Conservation (phyloP, 1,140 invertebrate species). For the Drosophila gunungcola region DNA sequence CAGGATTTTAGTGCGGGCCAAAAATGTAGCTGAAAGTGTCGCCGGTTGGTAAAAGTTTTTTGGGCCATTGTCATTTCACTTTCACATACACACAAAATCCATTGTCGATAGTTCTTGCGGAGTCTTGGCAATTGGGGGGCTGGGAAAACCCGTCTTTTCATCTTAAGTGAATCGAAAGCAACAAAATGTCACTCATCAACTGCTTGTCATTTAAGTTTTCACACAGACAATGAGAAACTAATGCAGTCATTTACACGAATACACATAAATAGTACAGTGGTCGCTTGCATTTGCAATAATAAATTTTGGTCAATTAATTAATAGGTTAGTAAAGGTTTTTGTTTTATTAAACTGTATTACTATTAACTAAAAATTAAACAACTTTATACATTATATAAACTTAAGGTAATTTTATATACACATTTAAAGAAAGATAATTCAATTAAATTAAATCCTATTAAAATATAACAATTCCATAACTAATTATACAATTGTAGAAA, state of each 20-base stretch:
- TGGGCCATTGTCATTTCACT: slow-evolving; percentile 55
- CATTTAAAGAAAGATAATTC: no score
- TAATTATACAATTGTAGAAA: no score
- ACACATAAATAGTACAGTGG: slow-evolving; percentile 26
- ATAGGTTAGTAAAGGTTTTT: not conserved
- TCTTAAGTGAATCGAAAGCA: slow-evolving; percentile 42
- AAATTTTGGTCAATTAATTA: not conserved
- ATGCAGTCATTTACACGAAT: slow-evolving; percentile 6
- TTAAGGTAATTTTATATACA: no score
- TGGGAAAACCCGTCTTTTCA: not conserved
- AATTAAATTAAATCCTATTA: no score
- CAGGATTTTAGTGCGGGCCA: slow-evolving; percentile 1
- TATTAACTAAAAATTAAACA: no score
- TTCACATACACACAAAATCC: slow-evolving; percentile 29
- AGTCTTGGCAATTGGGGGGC: not conserved
- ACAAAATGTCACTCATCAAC: slow-evolving; percentile 38
- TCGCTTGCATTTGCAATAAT: slow-evolving; percentile 1
- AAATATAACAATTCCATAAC: no score
- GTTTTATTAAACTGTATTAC: not conserved
- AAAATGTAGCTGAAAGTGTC: slow-evolving; percentile 25
- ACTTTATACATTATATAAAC: no score
- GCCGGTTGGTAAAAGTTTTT: slow-evolving; percentile 42
- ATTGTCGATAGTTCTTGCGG: slow-evolving; percentile 27
- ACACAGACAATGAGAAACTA: slow-evolving; percentile 18
- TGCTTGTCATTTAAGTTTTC: slow-evolving; percentile 37